Evolutionary conservation across 2,113 vertebrate species (phyloP).

Genomic region (Macrotis lagotis): DNA sequence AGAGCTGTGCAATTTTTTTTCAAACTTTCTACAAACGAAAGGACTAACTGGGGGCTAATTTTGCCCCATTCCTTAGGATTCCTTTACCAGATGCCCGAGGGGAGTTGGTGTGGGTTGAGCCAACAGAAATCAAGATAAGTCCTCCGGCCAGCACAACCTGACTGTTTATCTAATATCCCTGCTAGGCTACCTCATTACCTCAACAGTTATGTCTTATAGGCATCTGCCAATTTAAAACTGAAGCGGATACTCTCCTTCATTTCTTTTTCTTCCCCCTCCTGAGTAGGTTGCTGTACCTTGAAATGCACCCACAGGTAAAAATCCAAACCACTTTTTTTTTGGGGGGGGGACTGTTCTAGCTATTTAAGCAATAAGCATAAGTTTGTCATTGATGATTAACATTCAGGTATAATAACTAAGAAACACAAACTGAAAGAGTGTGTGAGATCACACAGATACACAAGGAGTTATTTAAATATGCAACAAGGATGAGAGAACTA

Average conservation of each 20-base stretch:
- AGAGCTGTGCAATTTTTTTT: constrained; percentile 49
- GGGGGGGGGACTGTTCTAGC: constrained; percentile 64
- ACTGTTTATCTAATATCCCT: constrained; percentile 36
- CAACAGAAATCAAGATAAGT: constrained; percentile 52
- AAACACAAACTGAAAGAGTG: constrained; percentile 61
- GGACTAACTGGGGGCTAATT: constrained; percentile 36
- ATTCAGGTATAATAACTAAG: constrained; percentile 67
- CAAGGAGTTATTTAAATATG: constrained; percentile 63
- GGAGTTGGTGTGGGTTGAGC: constrained; percentile 57
- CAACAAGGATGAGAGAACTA: constrained; percentile 52
- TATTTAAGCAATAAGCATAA: constrained; percentile 69
- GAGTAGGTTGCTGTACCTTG: constrained; percentile 33
- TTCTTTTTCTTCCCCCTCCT: constrained; percentile 26
- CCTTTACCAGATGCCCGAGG: constrained; percentile 62
- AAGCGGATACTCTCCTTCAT: constrained; percentile 5
- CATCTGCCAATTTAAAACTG: constrained; percentile 18
- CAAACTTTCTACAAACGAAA: not conserved
- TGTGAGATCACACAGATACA: constrained; percentile 64
- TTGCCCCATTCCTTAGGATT: constrained; percentile 43
- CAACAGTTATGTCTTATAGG: constrained; percentile 4
- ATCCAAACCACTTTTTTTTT: constrained; percentile 42
- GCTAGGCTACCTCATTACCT: constrained; percentile 36
- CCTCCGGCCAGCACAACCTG: constrained; percentile 27
- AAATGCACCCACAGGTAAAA: constrained; percentile 48
- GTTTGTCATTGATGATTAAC: constrained; percentile 65